Base-by-base conservation (phyloP, 2,888 invertebrate genomes). In the Standfussiana lucernea region DNA sequence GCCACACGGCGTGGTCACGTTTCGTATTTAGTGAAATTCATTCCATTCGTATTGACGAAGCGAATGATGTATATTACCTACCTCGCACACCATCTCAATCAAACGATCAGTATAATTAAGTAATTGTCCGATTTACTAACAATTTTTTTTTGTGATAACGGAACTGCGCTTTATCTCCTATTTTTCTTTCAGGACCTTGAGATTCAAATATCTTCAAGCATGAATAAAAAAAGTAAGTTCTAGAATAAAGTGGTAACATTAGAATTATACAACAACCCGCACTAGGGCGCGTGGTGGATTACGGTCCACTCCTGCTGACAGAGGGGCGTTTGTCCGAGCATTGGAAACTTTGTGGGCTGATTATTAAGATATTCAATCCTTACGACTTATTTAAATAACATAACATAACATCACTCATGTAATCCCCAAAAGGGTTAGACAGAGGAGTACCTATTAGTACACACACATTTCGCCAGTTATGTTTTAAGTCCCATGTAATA, bases 161-260 rank as follows among this genome's bases (percentile, higher is more conserved):
- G 2, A 10, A 42, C 21, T 24, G 15, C 21, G 45, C 24, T 42
- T 24, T 18, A 73, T 21, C 2, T 11, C 21, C 42, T 11, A 47
- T 62, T 65, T 77, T 35, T 15, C 67, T 15, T 6, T 37, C 66
- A 83, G 83, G 85, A 77, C 21, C 50, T 11, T 45, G 69, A 82
- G 0, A 28, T 86, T 21, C 68, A 64, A 67, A 35, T 82, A 3
- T 65, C 77, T 2, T 1, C 66, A 18, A 73, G 50, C 28, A 68
- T 77, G 70, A 59, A 40, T 28, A 21, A 66, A 59, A 84, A 59
- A 45, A 73, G 87, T 87, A 82, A 88, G 88, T 82, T 40, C 4
- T 37, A 67, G 24, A 45, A 24, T 4, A 10, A 8, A 32, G 37
- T 0, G 15, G 18, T n/a, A n/a, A 21, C 37, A 35, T 75, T 4